Base-by-base conservation (phyloP, 2,888 invertebrate species). In the Drosophila incognita region DNA sequence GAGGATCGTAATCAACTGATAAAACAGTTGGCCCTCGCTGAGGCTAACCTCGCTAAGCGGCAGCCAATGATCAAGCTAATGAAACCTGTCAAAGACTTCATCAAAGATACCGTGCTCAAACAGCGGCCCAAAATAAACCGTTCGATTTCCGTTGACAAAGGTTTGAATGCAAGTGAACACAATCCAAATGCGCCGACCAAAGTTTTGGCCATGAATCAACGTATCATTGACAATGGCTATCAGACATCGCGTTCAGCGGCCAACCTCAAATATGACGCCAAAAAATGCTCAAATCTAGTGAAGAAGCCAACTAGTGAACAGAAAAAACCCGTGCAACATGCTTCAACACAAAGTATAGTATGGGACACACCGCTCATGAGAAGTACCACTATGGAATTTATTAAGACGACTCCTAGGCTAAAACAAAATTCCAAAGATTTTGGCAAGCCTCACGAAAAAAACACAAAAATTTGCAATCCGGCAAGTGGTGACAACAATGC, bases 1-100 rank as follows among this genome's bases (percentile, higher is more conserved):
- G 63, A 65, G 4, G 71, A 81, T 53, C 62, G 58, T 2, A 15
- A 36, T 21, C 57, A 54, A 11, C 29, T 78, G 1, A 31, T 53
- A 0, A 52, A 49, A n/a, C 62, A 69, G 33, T 15, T 77, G 53
- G 46, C 40, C 6, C 1, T 48, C 10, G 31, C 15, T 1, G 42
- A 57, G 15, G 40, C 27, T n/a, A 38, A 29, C 46, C 4, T 4
- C 1, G n/a, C 38, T 5, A 56, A 29, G 11, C 40, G 21, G 8
- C 29, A 10, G 18, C 24, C 48, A 0, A 24, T 11, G n/a, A 5
- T n/a, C 24, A 13, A 31, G 10, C 6, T 57, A 13, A 24, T 2
- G 13, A 8, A 29, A 15, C 56, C 38, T 18, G 13, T 18, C 21
- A 63, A 38, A 33, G 49, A 48, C 1, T 42, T 59, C 2, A 38